A percentile compares a stretch with the other conserved stretches of the same genome.
phyloP scores from a whole-genome alignment of 2,888 invertebrate genomes.

The Nasonia oneida region DNA sequence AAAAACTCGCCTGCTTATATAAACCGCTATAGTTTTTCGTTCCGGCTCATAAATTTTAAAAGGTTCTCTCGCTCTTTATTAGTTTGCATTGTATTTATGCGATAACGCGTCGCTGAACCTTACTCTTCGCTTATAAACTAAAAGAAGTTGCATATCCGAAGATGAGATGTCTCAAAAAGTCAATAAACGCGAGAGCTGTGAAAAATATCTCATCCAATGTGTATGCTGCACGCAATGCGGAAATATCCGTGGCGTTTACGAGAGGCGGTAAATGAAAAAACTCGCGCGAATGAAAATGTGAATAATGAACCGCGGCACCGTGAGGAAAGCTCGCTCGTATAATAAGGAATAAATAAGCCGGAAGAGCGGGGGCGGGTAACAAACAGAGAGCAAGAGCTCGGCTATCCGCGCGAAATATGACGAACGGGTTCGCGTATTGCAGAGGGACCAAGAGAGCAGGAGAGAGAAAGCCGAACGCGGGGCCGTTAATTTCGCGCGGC shows the following conservation, averaged over 20 bases:
- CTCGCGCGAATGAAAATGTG: conserved; percentile 41
- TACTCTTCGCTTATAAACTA: not conserved
- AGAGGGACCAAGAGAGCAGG: conserved; percentile 19
- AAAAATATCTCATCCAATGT: conserved; percentile 11
- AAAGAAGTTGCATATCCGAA: not conserved
- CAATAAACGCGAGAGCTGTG: not conserved
- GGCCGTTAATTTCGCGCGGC: conserved; percentile 64
- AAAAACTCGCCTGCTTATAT: not conserved
- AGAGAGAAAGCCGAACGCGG: conserved; percentile 33
- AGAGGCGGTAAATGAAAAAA: conserved; percentile 46
- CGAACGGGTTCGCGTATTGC: conserved; percentile 31
- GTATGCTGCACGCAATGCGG: not conserved
- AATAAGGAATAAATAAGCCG: conserved; percentile 44
- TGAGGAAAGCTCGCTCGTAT: conserved; percentile 22
- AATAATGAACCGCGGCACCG: conserved; percentile 31
- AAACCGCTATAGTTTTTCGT: not conserved
- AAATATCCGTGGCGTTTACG: conserved; percentile 54
- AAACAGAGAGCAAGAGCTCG: conserved; percentile 23
- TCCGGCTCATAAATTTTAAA: not conserved
- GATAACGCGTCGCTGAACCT: too few relatives aligned
- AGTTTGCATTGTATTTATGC: not conserved
- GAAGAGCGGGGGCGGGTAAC: conserved; percentile 52
- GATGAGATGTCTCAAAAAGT: not conserved
- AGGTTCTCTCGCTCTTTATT: not conserved
- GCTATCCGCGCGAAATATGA: conserved; percentile 40